Evolutionary conservation across 2,888 invertebrate genomes (phyloP), one percentile per base, ranked within the genome.

Genomic region (Sinopyrophorus schimmeli): DNA sequence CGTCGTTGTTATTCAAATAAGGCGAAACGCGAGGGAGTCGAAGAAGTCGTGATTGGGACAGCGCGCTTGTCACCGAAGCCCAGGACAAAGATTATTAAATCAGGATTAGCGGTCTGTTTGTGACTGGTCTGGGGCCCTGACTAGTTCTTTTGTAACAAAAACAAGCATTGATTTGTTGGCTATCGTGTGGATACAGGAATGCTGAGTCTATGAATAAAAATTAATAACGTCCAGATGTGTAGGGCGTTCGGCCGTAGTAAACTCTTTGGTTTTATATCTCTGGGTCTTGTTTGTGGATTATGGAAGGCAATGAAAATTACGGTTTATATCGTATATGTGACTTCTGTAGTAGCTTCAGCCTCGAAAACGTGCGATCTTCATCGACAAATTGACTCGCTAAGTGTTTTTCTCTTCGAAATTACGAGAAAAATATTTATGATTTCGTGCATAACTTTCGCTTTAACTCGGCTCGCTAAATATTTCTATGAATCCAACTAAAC

Each of bases 21-120:
- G 62, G 56, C 40, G 40, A 50, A 12, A 47, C 47, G 58, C 52
- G 58, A 57, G 62, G 58, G 55, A 47, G 57, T 55, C 50, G 42
- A 48, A 52, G 24, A 76, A 77, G 77, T 76, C 77, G 79, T 79
- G 77, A 78, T 78, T 77, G 76, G 75, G 68, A 73, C 71, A 69
- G 71, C 72, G 76, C 70, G 67, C 52, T 69, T 64, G 66, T 66
- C 66, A 65, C 65, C 62, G 65, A 56, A 59, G 63, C 57, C 56
- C 60, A 60, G 63, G 63, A 67, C 66, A 65, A 67, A 69, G 70
- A 71, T 72, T 72, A 72, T 72, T 73, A 73, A 73, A 73, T 72
- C 73, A 72, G 72, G 73, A 73, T 73, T 73, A 73, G 73, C 71
- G 71, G 68, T 64, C 57, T 68, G 67, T 68, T 66, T 69, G 65